Evolutionary conservation across 2,888 invertebrate genomes (phyloP).

Genomic region (Lasiommata megera): DNA sequence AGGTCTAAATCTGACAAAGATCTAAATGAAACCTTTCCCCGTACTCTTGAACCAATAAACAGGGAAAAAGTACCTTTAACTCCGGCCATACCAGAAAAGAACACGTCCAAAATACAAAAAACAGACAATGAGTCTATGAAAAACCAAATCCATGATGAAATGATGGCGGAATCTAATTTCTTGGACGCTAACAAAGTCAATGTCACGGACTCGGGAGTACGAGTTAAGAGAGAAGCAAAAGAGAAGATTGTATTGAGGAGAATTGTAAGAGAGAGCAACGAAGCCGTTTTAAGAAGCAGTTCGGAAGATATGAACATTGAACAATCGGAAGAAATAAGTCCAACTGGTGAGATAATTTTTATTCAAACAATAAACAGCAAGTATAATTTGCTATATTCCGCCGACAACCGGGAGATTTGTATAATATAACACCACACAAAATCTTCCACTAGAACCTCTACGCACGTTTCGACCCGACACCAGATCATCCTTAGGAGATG

Average conservation of each 20-base stretch:
- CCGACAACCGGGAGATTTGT: too few species aligned
- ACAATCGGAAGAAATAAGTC: conserved; percentile 48
- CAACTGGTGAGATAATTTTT: conserved; percentile 41
- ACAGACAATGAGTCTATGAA: conserved; percentile 56
- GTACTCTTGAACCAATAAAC: conserved; percentile 46
- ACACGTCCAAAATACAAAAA: conserved; percentile 50
- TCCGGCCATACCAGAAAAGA: conserved; percentile 55
- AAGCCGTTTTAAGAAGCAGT: conserved; percentile 49
- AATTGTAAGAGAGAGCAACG: conserved; percentile 35
- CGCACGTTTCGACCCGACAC: too few species aligned
- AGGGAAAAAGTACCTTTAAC: conserved; percentile 57
- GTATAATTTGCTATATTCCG: too few species aligned
- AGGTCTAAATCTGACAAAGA: conserved; percentile 60
- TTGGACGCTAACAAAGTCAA: conserved; percentile 56
- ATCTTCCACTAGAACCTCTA: too few species aligned
- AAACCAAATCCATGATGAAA: conserved; percentile 51
- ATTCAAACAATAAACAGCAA: too few species aligned
- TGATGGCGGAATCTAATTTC: conserved; percentile 55
- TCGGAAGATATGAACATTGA: conserved; percentile 62
- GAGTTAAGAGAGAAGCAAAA: conserved; percentile 29
- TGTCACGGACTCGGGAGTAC: conserved; percentile 34
- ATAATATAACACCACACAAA: too few species aligned
- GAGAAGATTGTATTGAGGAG: conserved; percentile 32
- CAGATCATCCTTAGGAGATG: too few species aligned
- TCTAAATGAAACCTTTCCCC: conserved; percentile 57